Conservation (phyloP, 2,797 vertebrate species). For the Tolypeutes matacus region DNA sequence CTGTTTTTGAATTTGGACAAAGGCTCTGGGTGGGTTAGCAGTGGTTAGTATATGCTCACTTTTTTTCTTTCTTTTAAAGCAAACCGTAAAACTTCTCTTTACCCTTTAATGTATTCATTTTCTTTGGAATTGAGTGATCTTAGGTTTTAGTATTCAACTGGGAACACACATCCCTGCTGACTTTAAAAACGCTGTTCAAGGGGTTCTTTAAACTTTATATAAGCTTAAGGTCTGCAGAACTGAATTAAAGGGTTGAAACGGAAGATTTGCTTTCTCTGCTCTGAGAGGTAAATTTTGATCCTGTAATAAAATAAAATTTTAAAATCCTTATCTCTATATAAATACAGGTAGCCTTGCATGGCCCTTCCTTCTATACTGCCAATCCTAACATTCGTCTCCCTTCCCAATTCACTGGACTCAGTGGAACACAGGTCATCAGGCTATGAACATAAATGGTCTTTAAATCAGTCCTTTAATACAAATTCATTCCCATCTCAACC, state of each 20-base stretch:
- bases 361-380: not conserved
- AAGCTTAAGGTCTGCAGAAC: constrained; percentile 46
- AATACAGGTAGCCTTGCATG: not conserved
- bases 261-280: constrained; percentile 55
- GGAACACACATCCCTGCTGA: constrained; percentile 1
- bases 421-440: not conserved
- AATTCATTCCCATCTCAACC: constrained; percentile 2
- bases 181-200: constrained; percentile 43
- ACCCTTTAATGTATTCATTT: constrained; percentile 5
- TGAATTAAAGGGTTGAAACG: constrained; percentile 60
- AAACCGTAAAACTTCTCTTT: not conserved
- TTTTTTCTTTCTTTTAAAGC: not conserved
- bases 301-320: constrained; percentile 61
- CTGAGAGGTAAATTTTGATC: constrained; percentile 62
- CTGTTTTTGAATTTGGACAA: not conserved
- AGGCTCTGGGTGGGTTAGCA: not conserved
- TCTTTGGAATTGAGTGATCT: constrained; percentile 7
- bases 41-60: not conserved
- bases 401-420: not conserved
- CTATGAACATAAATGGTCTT: not conserved
- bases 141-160: constrained; percentile 33
- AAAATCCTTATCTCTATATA: constrained; percentile 40
- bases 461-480: not conserved
- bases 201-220: constrained; percentile 58
- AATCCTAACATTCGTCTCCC: not conserved